A percentile compares a stretch with the other conserved stretches of the same genome.
Conservation (phyloP, 2,113 vertebrate genomes). For the Hydropotes inermis region DNA sequence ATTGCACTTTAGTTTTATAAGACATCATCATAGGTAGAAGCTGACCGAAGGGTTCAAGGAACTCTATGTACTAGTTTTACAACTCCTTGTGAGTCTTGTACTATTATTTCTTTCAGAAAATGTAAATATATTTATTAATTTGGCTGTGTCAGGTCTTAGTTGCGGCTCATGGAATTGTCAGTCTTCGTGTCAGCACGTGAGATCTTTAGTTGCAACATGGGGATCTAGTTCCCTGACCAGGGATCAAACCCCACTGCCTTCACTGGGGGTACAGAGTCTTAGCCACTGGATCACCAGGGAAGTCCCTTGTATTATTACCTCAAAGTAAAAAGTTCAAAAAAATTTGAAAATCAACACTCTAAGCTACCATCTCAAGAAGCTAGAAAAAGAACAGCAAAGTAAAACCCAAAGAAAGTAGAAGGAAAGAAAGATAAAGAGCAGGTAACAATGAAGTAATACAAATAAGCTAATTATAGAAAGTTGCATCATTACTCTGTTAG, state of each 20-base stretch:
- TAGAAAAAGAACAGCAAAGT: neutral
- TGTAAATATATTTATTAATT: neutral
- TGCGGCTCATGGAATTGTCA: accelerated
- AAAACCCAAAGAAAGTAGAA: neutral
- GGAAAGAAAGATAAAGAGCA: neutral
- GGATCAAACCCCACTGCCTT: neutral
- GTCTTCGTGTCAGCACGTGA: accelerated
- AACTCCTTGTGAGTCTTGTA: neutral
- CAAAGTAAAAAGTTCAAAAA: neutral
- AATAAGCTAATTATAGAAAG: neutral
- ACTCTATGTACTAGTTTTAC: neutral
- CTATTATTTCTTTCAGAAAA: neutral
- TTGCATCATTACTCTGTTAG: neutral
- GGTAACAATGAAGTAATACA: neutral
- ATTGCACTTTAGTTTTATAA: neutral
- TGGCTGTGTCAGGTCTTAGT: neutral
- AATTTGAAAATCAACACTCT: neutral
- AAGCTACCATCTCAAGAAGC: neutral
- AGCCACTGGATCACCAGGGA: neutral
- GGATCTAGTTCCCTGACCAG: neutral
- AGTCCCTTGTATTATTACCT: neutral
- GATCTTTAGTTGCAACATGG: neutral
- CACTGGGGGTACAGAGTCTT: neutral
- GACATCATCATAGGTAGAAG: neutral
- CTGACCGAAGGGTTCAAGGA: neutral